Conservation (phyloP, 2,888 invertebrate species). For the Laothoe populi region DNA sequence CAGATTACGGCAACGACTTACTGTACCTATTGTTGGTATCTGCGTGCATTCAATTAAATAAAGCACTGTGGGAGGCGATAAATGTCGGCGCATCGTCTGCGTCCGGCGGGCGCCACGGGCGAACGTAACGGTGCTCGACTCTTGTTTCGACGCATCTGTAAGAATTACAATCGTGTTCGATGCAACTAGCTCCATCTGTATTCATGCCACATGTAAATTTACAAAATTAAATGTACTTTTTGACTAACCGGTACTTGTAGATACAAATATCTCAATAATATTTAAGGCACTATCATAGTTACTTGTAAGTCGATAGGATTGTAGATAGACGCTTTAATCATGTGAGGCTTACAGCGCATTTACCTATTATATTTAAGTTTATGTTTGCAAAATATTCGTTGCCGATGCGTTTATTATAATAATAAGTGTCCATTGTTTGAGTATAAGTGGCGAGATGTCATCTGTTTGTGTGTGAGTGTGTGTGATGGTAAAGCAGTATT, state of each 20-base stretch:
- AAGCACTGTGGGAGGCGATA: constrained; percentile 50
- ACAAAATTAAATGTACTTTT: constrained; percentile 56
- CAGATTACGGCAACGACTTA: constrained; percentile 46
- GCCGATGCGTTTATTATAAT: constrained; percentile 52
- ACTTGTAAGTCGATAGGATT: constrained; percentile 34
- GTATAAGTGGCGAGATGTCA: constrained; percentile 36
- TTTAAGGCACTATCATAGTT: constrained; percentile 40
- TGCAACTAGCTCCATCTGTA: constrained; percentile 27
- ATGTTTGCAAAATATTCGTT: constrained; percentile 63
- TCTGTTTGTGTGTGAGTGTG: constrained; percentile 46
- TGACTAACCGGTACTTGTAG: constrained; percentile 51
- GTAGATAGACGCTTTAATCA: constrained; percentile 60
- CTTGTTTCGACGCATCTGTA: constrained; percentile 67
- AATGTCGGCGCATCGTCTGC: constrained; percentile 52
- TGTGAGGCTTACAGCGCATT: constrained; percentile 80
- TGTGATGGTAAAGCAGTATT: constrained; percentile 52
- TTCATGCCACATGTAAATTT: constrained; percentile 34
- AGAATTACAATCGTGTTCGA: constrained; percentile 34
- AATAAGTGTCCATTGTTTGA: constrained; percentile 55
- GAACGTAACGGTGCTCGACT: constrained; percentile 76
- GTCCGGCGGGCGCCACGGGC: constrained; percentile 44
- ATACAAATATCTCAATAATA: constrained; percentile 52
- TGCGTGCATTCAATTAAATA: constrained; percentile 57
- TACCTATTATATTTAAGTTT: constrained; percentile 67
- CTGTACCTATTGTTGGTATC: constrained; percentile 46